Evolutionary conservation across 2,797 vertebrate genomes (phyloP), one percentile per base, ranked within the genome.

Genomic region (Halcyon badia): DNA sequence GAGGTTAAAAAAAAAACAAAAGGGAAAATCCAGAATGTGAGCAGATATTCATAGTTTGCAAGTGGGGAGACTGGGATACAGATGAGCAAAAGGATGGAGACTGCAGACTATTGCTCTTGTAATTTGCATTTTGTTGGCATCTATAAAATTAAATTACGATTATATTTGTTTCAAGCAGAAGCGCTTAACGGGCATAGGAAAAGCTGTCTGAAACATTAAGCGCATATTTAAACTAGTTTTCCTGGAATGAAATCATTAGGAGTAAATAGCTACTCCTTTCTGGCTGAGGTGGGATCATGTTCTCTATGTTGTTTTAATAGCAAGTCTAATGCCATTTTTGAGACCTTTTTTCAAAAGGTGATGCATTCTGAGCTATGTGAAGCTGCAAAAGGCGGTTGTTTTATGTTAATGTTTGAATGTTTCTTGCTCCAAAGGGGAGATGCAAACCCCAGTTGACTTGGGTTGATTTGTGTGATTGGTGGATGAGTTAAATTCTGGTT

Each of bases 121-220:
- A 86, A 97, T 96, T 93, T 94, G 87, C 89, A 82, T 95, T 95
- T 93, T 83, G 93, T 88, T 95, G 83, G 83, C 89, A 41, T 78
- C 56, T 81, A 54, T 93, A 86, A 93, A 86, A 86, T 72, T 57
- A 90, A 89, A 83, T 68, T 72, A 54, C 8, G 5, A 79, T 95
- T 81, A 86, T 70, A 86, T 87, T 90, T 94, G 69, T 91, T 94
- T 68, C 73, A 20, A 58, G 78, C 66, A 93, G 76, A 91, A 96
- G 80, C 83, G 70, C 85, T 96, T 95, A 82, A 82, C 89, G 92
- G 70, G 89, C 89, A 88, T 31, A 83, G 80, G 77, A 75, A 72
- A 91, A 89, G 57, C 83, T 89, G 76, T 69, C 81, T 90, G 83
- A 87, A 89, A 92, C 35, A 42, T 91, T 81, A 75, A 81, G 58